Conservation (phyloP, 2,888 invertebrate genomes). For the Archips xylosteana region DNA sequence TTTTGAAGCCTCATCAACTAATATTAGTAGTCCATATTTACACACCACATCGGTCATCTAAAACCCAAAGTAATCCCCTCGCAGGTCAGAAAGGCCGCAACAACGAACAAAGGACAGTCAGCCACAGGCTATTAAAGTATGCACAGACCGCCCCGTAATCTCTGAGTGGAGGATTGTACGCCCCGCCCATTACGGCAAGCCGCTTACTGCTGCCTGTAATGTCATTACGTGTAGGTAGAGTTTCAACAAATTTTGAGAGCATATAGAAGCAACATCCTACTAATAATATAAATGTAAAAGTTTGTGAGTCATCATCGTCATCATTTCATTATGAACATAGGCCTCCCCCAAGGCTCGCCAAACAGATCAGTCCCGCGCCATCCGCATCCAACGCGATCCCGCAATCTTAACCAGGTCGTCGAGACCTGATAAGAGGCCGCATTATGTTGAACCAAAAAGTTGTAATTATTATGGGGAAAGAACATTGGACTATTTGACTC, state of each 20-base stretch:
- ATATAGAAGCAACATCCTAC: neutral
- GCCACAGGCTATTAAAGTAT: conserved; percentile 68
- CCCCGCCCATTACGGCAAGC: conserved; percentile 70
- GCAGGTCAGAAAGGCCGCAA: conserved; percentile 20
- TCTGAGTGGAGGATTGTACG: conserved; percentile 69
- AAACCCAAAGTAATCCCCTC: conserved; percentile 17
- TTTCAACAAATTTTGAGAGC: neutral
- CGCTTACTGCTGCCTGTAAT: conserved; percentile 54
- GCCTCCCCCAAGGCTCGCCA: too few relatives aligned
- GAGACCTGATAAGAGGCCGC: too few relatives aligned
- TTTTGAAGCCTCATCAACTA: neutral
- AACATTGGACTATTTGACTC: too few relatives aligned
- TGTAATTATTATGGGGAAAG: too few relatives aligned
- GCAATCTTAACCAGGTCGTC: too few relatives aligned
- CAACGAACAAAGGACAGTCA: conserved; percentile 59
- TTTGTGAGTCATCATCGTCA: too few relatives aligned
- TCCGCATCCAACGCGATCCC: too few relatives aligned
- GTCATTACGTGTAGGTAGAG: conserved; percentile 6
- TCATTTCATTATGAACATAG: too few relatives aligned
- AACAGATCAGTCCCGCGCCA: too few relatives aligned
- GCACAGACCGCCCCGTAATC: conserved; percentile 75
- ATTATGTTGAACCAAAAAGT: too few relatives aligned
- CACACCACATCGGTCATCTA: neutral
- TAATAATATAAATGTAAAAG: too few relatives aligned
- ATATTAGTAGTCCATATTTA: neutral